Conservation (phyloP, 2,113 vertebrate species). For the Myrmecophaga tridactyla region DNA sequence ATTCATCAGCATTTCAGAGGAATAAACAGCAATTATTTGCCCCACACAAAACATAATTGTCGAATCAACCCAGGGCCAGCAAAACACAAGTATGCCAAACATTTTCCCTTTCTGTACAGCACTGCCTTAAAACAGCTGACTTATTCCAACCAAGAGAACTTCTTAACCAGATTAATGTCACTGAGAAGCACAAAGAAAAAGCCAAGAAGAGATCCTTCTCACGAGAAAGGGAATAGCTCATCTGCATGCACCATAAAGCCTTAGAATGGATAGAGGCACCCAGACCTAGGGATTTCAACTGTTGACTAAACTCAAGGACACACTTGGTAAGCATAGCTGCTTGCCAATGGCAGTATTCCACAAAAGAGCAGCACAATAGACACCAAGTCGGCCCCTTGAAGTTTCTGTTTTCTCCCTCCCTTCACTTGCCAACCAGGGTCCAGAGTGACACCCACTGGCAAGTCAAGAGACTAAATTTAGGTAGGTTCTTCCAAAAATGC, state of each 20-base stretch:
- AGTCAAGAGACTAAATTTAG: background rate
- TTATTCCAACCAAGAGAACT: background rate
- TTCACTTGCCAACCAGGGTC: background rate
- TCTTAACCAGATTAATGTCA: conserved; percentile 16
- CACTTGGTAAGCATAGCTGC: background rate
- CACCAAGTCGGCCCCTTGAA: background rate
- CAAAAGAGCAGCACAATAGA: background rate
- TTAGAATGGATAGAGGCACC: background rate
- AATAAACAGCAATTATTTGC: background rate
- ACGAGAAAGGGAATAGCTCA: background rate
- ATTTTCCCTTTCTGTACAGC: background rate
- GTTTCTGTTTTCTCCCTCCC: background rate
- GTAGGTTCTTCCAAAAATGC: background rate
- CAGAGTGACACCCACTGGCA: background rate
- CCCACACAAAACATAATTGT: background rate
- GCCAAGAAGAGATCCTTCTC: background rate
- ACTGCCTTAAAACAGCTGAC: background rate
- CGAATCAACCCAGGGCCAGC: background rate
- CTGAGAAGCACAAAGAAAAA: conserved; percentile 8
- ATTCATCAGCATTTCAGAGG: background rate
- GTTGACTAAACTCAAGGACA: background rate
- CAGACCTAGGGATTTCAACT: background rate
- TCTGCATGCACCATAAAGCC: background rate
- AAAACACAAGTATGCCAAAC: background rate
- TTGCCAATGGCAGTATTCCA: background rate